Conservation (phyloP, 2,888 invertebrate genomes). For the Drosophila anomalata region DNA sequence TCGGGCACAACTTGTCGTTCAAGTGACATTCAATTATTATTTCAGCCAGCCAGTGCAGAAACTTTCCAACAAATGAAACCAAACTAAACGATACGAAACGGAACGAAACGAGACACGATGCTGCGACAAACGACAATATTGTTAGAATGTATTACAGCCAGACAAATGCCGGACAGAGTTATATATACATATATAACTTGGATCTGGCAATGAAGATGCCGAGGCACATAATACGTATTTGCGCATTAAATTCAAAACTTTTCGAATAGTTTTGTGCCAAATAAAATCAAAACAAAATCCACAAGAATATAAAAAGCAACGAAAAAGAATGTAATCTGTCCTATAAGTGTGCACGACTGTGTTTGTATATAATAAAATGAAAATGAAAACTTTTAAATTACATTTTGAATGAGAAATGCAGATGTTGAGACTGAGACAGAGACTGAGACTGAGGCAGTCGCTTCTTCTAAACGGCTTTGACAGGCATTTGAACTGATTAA, state of each 20-base stretch:
- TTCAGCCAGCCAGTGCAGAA: slow-evolving; percentile 70
- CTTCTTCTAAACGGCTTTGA: slow-evolving; percentile 27
- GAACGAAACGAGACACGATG: slow-evolving; percentile 24
- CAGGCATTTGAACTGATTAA: slow-evolving; percentile 34
- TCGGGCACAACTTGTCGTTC: slow-evolving; percentile 70
- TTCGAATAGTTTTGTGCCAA: slow-evolving; percentile 72
- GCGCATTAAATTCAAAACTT: slow-evolving; percentile 78
- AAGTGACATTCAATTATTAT: slow-evolving; percentile 79
- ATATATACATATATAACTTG: background rate
- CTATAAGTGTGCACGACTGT: slow-evolving; percentile 17
- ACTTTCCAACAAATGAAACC: slow-evolving; percentile 58
- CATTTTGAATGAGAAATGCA: slow-evolving; percentile 46
- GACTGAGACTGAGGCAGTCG: slow-evolving; percentile 4
- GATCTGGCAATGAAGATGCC: background rate
- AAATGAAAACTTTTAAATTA: slow-evolving; percentile 72
- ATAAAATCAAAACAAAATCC: slow-evolving; percentile 65
- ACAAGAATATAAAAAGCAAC: slow-evolving; percentile 40
- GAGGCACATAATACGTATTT: slow-evolving; percentile 62
- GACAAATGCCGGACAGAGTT: slow-evolving; percentile 47
- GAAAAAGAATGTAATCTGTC: slow-evolving; percentile 16
- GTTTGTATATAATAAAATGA: slow-evolving; percentile 44
- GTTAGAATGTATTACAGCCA: slow-evolving; percentile 69
- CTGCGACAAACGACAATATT: slow-evolving; percentile 70
- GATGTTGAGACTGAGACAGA: background rate
- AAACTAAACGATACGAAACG: slow-evolving; percentile 34